These are phyloP conservation scores for Numenius arquata DNA, from an alignment of 2,113 vertebrate species.

Conservation along the genomic window DNA sequence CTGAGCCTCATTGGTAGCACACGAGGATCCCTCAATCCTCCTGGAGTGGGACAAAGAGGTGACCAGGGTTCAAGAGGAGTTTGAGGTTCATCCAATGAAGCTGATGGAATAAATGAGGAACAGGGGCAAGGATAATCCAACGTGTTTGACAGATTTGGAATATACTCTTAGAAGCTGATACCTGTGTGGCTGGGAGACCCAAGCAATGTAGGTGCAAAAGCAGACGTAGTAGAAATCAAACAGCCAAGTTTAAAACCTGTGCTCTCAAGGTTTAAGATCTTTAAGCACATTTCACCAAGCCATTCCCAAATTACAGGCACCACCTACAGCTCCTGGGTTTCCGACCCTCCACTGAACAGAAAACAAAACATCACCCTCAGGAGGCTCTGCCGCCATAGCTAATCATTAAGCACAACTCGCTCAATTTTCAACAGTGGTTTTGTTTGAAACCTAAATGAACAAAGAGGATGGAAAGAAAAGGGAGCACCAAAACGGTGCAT, in stretches of 20 bases:
- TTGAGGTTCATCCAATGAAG: not conserved
- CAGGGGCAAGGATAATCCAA: not conserved
- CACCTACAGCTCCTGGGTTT: not conserved
- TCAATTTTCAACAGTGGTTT: not conserved
- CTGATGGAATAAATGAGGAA: not conserved
- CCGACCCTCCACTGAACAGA: rapidly evolving
- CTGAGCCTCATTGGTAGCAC: not conserved
- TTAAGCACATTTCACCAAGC: not conserved
- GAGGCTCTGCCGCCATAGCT: not conserved
- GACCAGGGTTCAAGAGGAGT: not conserved
- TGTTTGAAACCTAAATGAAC: not conserved
- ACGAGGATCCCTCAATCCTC: rapidly evolving
- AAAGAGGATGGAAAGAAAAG: not conserved
- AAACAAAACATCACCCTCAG: rapidly evolving
- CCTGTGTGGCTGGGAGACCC: not conserved
- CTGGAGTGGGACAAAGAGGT: not conserved
- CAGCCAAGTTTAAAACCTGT: not conserved
- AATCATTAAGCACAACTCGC: not conserved
- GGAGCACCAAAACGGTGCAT: not conserved
- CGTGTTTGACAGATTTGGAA: not conserved
- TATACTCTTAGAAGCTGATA: not conserved
- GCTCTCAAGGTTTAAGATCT: not conserved
- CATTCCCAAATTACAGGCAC: not conserved
- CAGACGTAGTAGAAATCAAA: not conserved
- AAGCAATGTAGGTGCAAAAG: not conserved